Evolutionary conservation across 2,888 invertebrate genomes (phyloP), one percentile per base, ranked within the genome.

Genomic region (Achlya flavicornis): DNA sequence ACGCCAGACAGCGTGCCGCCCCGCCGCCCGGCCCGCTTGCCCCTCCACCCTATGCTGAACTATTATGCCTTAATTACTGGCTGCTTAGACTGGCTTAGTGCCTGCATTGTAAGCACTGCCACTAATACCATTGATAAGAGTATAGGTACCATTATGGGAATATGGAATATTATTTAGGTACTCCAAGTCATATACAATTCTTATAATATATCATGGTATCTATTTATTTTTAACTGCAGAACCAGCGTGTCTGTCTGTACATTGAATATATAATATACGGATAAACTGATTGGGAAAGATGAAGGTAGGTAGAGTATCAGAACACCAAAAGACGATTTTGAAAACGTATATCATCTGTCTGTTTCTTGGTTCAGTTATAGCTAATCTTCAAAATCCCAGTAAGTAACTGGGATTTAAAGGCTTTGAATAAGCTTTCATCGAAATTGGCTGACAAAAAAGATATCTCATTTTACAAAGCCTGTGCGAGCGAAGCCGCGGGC

Each of bases 1-100:
- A 58, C 65, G 74, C 80, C 80, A 87, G 87, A 85, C 87, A 73
- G 82, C 77, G 72, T 73, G 86, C 79, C 85, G 83, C 78, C 75
- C 73, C 53, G 53, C 53, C 46, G 14, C 53, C 16, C 16, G 70
- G 53, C 64, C 63, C 35, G 65, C 58, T 19, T 61, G 61, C 66
- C 64, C 53, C 19, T 57, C 19, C 61, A 61, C 65, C 62, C 64
- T n/a, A 63, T 61, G 64, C 14, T 48, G 10, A 19, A 19, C 66
- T 66, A n/a, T 41, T 57, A 66, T 53, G 62, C 70, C 63, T 59
- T 74, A 70, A 71, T 74, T 76, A 71, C 68, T 64, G 48, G 58
- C 61, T 61, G 63, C 64, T 66, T 73, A 64, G 68, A 65, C 66
- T 64, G n/a, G 57, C n/a, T 43, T 43, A 57, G 10, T 53, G 19